Evolutionary conservation across 2,888 invertebrate genomes (phyloP).

Genomic region (Eueremaeus valkanovi): DNA sequence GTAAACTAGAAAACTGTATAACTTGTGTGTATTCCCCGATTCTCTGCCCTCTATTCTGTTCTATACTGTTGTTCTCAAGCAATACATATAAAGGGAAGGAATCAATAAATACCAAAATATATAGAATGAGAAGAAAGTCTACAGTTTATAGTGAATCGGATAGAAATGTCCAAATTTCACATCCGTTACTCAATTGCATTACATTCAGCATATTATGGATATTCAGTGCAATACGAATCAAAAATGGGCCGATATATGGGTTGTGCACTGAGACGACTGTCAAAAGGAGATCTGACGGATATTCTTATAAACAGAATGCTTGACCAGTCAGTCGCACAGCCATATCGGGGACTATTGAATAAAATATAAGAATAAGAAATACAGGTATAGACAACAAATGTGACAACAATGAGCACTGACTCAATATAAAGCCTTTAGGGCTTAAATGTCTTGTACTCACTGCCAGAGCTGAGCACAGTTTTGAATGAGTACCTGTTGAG

Average conservation of each 20-base stretch:
- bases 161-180: neutral
- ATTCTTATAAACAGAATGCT: slow-evolving; percentile 24
- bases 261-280: neutral
- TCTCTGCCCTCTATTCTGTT: neutral
- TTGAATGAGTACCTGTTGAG: slow-evolving; percentile 28
- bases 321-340: neutral
- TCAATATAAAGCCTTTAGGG: slow-evolving; percentile 30
- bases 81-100: neutral
- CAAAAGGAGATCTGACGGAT: slow-evolving; percentile 23
- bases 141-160: slow-evolving; percentile 1
- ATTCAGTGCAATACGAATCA: neutral
- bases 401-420: neutral
- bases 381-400: neutral
- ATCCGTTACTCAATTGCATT: slow-evolving; percentile 31
- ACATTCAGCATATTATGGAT: neutral
- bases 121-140: neutral
- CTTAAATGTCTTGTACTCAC: neutral
- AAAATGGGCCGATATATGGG: neutral
- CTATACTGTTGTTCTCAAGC: neutral
- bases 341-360: neutral
- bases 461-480: neutral
- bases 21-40: neutral
- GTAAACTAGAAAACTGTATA: neutral
- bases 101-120: neutral
- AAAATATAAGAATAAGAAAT: neutral